Conservation (phyloP, 2,888 invertebrate genomes). For the Caenorhabditis panamensis region DNA sequence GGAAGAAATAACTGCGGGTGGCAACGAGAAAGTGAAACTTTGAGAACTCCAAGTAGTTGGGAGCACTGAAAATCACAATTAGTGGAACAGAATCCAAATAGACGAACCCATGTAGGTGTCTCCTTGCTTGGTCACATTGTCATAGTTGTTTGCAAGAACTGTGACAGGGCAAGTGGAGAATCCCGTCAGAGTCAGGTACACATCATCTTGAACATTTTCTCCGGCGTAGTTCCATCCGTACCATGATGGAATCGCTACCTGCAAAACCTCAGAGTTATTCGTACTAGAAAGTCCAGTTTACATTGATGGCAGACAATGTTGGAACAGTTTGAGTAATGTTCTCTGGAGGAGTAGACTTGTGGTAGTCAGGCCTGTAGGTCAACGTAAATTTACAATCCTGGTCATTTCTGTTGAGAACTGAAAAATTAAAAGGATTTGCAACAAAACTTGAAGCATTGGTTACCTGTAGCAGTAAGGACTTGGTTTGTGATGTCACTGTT, state of each 20-base stretch:
- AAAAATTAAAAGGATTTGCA: not conserved
- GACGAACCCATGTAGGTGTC: conserved; percentile 67
- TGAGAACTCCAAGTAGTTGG: conserved; percentile 61
- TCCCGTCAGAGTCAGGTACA: conserved; percentile 54
- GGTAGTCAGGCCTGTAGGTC: conserved; percentile 51
- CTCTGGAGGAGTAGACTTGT: conserved; percentile 32
- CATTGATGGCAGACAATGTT: conserved; percentile 1
- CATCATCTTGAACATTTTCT: conserved; percentile 49
- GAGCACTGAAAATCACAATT: conserved; percentile 60
- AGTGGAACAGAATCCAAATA: no score
- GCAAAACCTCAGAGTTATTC: no score
- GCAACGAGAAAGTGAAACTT: conserved; percentile 66
- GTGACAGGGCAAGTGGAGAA: conserved; percentile 63
- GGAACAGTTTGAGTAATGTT: conserved; percentile 38
- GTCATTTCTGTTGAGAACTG: conserved; percentile 62
- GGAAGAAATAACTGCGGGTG: conserved; percentile 43
- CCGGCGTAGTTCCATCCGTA: conserved; percentile 66
- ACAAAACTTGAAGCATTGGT: not conserved
- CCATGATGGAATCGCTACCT: conserved; percentile 61
- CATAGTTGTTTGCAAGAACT: conserved; percentile 68
- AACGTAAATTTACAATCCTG: conserved; percentile 56
- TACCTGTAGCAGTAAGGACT: conserved; percentile 57
- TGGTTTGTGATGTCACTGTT: conserved; percentile 61
- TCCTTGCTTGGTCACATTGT: conserved; percentile 64
- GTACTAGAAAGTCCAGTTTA: no score